Percentiles rank a stretch among this genome's conserved stretches.
Evolutionary conservation across 1,140 invertebrate genomes (phyloP).

Genomic region (Zaprionus kolodkinae): DNA sequence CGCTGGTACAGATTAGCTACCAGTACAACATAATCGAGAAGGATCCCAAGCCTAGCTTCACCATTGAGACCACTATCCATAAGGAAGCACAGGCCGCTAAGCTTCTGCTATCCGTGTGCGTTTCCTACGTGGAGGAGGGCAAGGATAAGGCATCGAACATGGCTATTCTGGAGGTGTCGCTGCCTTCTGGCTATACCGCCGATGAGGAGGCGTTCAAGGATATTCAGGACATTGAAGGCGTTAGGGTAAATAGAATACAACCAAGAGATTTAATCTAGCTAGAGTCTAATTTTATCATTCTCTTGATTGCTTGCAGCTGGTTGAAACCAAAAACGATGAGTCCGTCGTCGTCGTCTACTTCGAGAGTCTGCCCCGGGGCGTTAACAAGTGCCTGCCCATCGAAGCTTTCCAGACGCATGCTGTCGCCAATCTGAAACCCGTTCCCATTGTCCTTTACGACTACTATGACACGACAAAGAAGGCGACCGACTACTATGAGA

Average conservation of each 20-base stretch:
- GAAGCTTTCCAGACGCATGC: conserved; percentile 92
- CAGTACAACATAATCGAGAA: conserved; percentile 93
- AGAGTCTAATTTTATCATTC: neutral
- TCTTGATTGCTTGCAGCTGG: conserved; percentile 82
- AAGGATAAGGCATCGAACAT: conserved; percentile 88
- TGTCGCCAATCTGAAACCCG: conserved; percentile 93
- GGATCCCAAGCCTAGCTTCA: conserved; percentile 92
- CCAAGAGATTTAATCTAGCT: neutral
- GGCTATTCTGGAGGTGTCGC: conserved; percentile 94
- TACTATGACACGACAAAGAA: conserved; percentile 95
- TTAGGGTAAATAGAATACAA: conserved; percentile 56
- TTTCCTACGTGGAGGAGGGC: conserved; percentile 78
- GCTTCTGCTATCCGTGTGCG: conserved; percentile 90
- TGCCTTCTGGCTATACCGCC: conserved; percentile 91
- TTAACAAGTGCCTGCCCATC: conserved; percentile 92
- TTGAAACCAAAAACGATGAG: conserved; percentile 91
- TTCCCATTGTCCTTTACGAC: conserved; percentile 93
- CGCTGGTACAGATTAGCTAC: conserved; percentile 91
- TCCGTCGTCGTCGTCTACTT: conserved; percentile 93
- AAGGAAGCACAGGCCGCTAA: conserved; percentile 89
- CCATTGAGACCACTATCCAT: conserved; percentile 89
- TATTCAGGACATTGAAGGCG: conserved; percentile 61
- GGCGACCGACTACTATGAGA: conserved; percentile 74
- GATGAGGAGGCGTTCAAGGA: conserved; percentile 67
- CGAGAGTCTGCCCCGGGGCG: conserved; percentile 88